Base-by-base conservation (phyloP, 2,888 invertebrate genomes). In the Drosophila setosimentum region DNA sequence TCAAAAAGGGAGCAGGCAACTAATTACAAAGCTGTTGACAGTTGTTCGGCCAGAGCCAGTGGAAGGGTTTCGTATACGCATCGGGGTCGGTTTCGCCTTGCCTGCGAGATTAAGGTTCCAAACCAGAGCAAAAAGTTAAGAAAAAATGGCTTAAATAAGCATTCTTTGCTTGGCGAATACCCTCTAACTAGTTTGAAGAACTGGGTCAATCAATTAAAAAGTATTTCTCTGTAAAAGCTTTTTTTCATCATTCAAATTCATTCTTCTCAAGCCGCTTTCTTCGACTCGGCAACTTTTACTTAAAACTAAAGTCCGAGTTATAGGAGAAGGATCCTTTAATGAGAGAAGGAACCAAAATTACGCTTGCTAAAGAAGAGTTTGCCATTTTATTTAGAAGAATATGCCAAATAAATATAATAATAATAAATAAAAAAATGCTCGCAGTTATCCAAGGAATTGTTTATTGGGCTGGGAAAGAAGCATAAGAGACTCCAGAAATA, bases 1-100 rank as follows among this genome's bases (percentile, higher is more conserved):
- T 21, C 49, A 32, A 29, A 27, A 37, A 37, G 51, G 24, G 69
- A 81, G 65, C 73, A 78, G 80, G 70, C 87, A 82, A 82, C 87
- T 84, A 84, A 84, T 84, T 84, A 84, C 78, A 74, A 72, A 72
- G 76, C 62, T 76, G 79, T 58, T 79, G 79, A 78, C 78, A 78
- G 78, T 62, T 57, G 59, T 64, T 32, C 5, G 10, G 24, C 33
- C 29, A 8, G 24, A 55, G 37, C 8, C 18, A 35, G 50, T 68
- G 58, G 60, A 78, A 78, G 76, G 68, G 79, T 62, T 78, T 72
- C 29, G 16, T 40, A 18, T 24, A 29, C 21, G 35, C 45, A 35
- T 18, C 24, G 45, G 53, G 37, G n/a, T 50, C 57, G 53, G 37
- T 70, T 78, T 60, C 57, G 62, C 63, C 50, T 67, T 42, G 48